Conservation (phyloP, 2,888 invertebrate genomes). For the Perizoma flavofasciatum region DNA sequence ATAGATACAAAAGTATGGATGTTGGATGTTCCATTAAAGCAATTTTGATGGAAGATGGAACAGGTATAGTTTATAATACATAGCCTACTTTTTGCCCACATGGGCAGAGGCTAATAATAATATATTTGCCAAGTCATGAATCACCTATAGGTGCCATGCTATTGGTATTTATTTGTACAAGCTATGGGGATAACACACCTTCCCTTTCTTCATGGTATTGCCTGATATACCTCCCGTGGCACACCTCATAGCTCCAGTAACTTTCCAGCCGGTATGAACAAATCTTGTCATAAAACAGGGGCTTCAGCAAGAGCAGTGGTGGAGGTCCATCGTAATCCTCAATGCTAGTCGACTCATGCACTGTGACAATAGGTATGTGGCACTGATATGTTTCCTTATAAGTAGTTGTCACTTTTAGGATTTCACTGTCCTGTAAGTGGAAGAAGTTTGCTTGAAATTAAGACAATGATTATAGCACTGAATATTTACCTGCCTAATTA, state of each 20-base stretch:
- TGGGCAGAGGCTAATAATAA: no score
- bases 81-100: no score
- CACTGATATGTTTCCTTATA: constrained; percentile 94
- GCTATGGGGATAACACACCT: constrained; percentile 58
- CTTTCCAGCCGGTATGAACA: constrained; percentile 95
- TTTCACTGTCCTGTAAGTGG: constrained; percentile 74
- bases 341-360: constrained; percentile 80
- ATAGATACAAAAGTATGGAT: no score
- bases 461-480: no score
- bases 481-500: no score
- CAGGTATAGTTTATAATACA: no score
- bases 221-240: constrained; percentile 94
- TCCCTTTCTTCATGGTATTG: constrained; percentile 99
- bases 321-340: constrained; percentile 88
- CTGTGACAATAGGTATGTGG: constrained; percentile 87
- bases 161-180: no score
- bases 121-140: no score
- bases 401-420: constrained; percentile 87
- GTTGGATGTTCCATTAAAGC: no score
- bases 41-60: no score
- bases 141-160: no score
- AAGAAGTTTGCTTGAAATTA: no score
- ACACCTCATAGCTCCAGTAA: constrained; percentile 98
- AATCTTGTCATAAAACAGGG: constrained; percentile 89
- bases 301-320: constrained; percentile 90